These are phyloP conservation scores for Clitarchus hookeri DNA, from an alignment of 2,888 invertebrate species.

Conservation along the genomic window DNA sequence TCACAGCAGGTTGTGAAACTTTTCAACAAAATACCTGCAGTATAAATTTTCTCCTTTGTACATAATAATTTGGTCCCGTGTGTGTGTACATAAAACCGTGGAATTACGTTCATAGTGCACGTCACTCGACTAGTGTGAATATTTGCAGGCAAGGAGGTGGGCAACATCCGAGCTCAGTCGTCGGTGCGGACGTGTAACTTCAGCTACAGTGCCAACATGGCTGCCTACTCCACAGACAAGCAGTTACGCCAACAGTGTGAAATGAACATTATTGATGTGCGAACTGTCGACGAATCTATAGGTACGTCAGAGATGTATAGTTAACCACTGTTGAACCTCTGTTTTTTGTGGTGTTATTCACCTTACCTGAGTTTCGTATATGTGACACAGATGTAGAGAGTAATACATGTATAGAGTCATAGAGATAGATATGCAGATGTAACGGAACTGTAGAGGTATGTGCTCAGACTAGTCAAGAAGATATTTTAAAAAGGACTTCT, in stretches of 20 bases:
- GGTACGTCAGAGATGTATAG: constrained; percentile 46
- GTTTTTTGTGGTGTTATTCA: not conserved
- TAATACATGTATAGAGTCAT: not conserved
- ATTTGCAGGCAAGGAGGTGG: constrained; percentile 69
- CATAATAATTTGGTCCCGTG: too few species aligned
- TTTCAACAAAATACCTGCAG: too few species aligned
- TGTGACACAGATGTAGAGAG: not conserved
- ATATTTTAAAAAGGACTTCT: too few species aligned
- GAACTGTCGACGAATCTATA: constrained; percentile 73
- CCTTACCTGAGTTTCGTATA: not conserved
- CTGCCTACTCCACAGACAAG: constrained; percentile 91
- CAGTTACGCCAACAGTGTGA: constrained; percentile 91
- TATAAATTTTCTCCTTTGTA: too few species aligned
- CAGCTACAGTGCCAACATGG: constrained; percentile 90
- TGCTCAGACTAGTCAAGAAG: too few species aligned
- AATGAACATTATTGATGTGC: constrained; percentile 83
- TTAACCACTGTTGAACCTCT: constrained; percentile 17
- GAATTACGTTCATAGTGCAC: too few species aligned
- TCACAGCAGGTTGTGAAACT: too few species aligned
- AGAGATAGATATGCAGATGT: too few species aligned
- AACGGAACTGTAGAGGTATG: too few species aligned
- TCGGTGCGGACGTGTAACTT: constrained; percentile 92
- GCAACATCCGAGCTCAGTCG: constrained; percentile 78
- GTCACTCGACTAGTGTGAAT: not conserved
- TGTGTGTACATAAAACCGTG: too few species aligned